Conservation (phyloP, 1,140 invertebrate genomes). For the Lordiphosa clarofinis region DNA sequence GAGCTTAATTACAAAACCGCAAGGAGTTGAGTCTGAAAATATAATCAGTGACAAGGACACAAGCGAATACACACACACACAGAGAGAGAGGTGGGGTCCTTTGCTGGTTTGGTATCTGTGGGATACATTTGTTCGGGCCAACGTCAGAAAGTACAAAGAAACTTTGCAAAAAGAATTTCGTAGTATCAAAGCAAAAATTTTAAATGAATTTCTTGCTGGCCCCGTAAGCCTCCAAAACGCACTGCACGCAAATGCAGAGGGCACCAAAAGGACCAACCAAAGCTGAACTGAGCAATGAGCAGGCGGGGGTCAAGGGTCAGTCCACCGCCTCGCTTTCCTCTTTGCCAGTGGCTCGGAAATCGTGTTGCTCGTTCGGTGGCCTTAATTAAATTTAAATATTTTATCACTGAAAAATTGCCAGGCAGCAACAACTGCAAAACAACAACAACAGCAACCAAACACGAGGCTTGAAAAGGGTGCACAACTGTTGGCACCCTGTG, state of each 20-base stretch:
- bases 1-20: slow-evolving; percentile 58
- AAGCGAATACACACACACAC: slow-evolving; percentile 17
- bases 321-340: slow-evolving; percentile 41
- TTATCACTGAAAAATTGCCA: slow-evolving; percentile 80
- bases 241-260: slow-evolving; percentile 50
- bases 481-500: slow-evolving; percentile 42
- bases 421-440: slow-evolving; percentile 62
- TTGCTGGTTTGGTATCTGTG: slow-evolving; percentile 30
- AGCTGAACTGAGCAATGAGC: slow-evolving; percentile 16
- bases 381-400: slow-evolving; percentile 80
- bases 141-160: slow-evolving; percentile 46
- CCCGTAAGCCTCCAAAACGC: slow-evolving; percentile 65
- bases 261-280: slow-evolving; percentile 24
- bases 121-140: slow-evolving; percentile 30
- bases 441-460: slow-evolving; percentile 29
- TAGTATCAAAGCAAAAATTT: slow-evolving; percentile 78
- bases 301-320: slow-evolving; percentile 33
- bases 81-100: slow-evolving; percentile 31
- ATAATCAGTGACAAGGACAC: slow-evolving; percentile 49
- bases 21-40: slow-evolving; percentile 24
- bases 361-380: slow-evolving; percentile 77
- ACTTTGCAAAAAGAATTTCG: slow-evolving; percentile 72
- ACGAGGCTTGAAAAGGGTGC: slow-evolving; percentile 63
- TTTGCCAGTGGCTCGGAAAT: slow-evolving; percentile 64
- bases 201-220: slow-evolving; percentile 74